Base-by-base conservation (phyloP, 2,113 vertebrate species). In the Lagopus leucura region DNA sequence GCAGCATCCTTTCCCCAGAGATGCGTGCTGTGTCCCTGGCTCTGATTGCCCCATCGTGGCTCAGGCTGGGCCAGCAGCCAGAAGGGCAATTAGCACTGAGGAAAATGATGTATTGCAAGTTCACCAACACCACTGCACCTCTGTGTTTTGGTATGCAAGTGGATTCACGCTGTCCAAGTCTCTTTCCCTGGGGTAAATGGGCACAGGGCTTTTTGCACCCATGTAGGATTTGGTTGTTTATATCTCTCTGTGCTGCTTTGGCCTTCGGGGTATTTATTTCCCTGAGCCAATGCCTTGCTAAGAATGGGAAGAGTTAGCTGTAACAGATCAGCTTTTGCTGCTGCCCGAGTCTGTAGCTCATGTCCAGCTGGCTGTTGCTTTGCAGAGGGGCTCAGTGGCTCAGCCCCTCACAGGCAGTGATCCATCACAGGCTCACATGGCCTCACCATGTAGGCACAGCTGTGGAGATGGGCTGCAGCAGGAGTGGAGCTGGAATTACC, bases 11-110 rank as follows among this genome's bases (percentile, higher is more conserved):
- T 42, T 64, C 70, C 13, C 28, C 3, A 3, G 32, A 42, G 22
- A 42, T 21, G 5, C 20, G 3, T 34, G 36, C 52, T 36, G 10
- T 3, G 1, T 83, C 17, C 42, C 15, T 48, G 5, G 28, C 30
- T 1, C 30, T 1, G 1, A 10, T 55, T 1, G 1, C n/a, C 40
- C 32, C 1, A 0, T 1, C 11, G 30, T 16, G 19, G 27, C 77
- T 78, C 48, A 75, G 42, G 47, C 17, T 71, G 67, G 57, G 34
- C 32, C n/a, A 77, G 19, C 71, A 52, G 70, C 58, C 75, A 70
- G 30, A 47, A 69, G 63, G 12, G 16, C 34, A 69, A 45, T 47
- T 24, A 57, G 50, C 21, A 42, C 60, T 5, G 52, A 27, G n/a
- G 13, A 74, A 58, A 36, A 24, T 17, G 1, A 11, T 2, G 3